Evolutionary conservation across 2,797 vertebrate genomes (phyloP).

Genomic region (Pangasius mekongensis): DNA sequence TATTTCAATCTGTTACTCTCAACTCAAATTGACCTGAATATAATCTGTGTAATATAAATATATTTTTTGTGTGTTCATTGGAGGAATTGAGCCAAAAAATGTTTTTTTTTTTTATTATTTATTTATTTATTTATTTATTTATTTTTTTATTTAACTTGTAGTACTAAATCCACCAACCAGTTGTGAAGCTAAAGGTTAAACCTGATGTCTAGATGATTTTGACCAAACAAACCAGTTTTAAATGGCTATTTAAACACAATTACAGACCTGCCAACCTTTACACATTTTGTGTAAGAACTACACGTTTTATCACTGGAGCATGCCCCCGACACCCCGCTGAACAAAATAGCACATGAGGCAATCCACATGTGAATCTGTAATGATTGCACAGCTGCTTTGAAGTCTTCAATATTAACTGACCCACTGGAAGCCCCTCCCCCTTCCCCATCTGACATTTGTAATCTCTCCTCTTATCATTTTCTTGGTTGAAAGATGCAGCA

Average conservation of each 20-base stretch:
- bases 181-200: background rate
- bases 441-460: background rate
- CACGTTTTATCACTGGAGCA: background rate
- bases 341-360: background rate
- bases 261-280: constrained; percentile 14
- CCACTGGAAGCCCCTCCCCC: background rate
- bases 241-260: background rate
- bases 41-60: background rate
- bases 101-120: too few species aligned
- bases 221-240: background rate
- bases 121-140: too few species aligned
- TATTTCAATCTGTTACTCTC: background rate
- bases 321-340: too few species aligned
- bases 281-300: background rate
- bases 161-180: background rate
- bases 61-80: background rate
- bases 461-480: background rate
- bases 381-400: background rate
- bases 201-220: background rate
- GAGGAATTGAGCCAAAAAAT: background rate
- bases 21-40: background rate
- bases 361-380: background rate
- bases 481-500: background rate
- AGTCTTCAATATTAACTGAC: background rate
- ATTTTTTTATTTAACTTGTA: background rate